Percentiles rank a stretch among this genome's conserved stretches.
These are phyloP conservation scores for Arvicanthis niloticus DNA, from an alignment of 2,113 vertebrate genomes.

Conservation along the genomic window DNA sequence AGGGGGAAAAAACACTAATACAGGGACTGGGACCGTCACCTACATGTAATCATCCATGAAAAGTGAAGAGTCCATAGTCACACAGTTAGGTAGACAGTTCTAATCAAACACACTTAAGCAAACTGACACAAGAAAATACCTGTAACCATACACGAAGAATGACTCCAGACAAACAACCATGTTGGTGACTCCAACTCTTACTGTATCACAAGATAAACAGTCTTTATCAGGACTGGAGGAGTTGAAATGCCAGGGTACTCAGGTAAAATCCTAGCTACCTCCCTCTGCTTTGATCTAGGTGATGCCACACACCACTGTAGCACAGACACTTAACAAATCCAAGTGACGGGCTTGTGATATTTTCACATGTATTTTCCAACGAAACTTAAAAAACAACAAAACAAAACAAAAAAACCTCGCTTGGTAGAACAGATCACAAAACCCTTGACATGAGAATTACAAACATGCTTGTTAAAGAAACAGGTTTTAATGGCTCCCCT, in stretches of 20 bases:
- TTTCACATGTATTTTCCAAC: conserved; percentile 7
- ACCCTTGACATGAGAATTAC: not conserved
- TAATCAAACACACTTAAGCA: conserved; percentile 8
- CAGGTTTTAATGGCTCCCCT: conserved; percentile 37
- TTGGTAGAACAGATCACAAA: not conserved
- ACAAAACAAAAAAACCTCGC: not conserved
- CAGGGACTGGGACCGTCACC: not conserved
- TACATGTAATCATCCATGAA: not conserved
- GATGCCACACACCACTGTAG: not conserved
- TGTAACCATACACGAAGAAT: not conserved
- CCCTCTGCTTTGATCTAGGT: not conserved
- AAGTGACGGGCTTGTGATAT: not conserved
- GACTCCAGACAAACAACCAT: not conserved
- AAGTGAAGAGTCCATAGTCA: not conserved
- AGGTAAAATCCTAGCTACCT: not conserved
- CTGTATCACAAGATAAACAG: not conserved
- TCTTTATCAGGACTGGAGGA: not conserved
- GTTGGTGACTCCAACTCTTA: not conserved
- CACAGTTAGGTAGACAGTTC: not conserved
- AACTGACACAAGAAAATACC: not conserved
- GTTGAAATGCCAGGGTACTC: not conserved
- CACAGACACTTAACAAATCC: conserved; percentile 10
- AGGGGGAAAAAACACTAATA: not conserved
- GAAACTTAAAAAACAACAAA: conserved; percentile 15
- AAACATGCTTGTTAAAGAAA: not conserved